A percentile compares a stretch with the other conserved stretches of the same genome.
These are phyloP conservation scores for Baryphthengus martii DNA, from an alignment of 2,113 vertebrate genomes.

Conservation along the genomic window DNA sequence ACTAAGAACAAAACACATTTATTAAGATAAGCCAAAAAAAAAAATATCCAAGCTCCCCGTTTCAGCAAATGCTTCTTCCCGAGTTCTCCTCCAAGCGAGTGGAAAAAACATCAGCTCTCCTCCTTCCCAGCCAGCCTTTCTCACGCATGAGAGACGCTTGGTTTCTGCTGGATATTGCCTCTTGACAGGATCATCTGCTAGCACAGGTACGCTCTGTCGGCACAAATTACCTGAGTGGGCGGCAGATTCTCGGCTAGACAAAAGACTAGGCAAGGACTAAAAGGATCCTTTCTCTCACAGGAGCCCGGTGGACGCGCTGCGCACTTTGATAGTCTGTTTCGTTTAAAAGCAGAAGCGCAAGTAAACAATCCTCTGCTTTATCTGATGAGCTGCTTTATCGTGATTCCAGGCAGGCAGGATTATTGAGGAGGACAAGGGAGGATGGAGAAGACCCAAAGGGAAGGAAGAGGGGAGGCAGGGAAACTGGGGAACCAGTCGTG, in stretches of 20 bases:
- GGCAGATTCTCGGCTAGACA: background rate
- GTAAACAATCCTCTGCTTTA: background rate
- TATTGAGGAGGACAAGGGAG: background rate
- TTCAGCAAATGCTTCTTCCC: background rate
- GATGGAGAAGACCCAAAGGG: background rate
- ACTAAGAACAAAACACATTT: background rate
- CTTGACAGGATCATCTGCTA: conserved; percentile 16
- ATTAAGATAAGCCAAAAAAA: background rate
- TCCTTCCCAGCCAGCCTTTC: background rate
- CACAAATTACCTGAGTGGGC: conserved; percentile 1
- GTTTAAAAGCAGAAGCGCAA: background rate
- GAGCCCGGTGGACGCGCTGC: background rate
- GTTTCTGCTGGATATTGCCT: conserved; percentile 9
- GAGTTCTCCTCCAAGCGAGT: background rate
- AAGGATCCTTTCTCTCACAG: background rate
- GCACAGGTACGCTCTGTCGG: background rate
- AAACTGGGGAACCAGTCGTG: background rate
- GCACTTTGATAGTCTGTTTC: background rate
- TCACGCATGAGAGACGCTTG: background rate
- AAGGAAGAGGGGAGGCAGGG: background rate
- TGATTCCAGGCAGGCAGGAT: background rate
- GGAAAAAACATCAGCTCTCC: background rate
- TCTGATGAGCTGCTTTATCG: background rate
- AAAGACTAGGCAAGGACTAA: background rate
- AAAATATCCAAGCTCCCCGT: background rate